phyloP scores from a whole-genome alignment of 2,888 invertebrate species.

The Linyphia triangularis region DNA sequence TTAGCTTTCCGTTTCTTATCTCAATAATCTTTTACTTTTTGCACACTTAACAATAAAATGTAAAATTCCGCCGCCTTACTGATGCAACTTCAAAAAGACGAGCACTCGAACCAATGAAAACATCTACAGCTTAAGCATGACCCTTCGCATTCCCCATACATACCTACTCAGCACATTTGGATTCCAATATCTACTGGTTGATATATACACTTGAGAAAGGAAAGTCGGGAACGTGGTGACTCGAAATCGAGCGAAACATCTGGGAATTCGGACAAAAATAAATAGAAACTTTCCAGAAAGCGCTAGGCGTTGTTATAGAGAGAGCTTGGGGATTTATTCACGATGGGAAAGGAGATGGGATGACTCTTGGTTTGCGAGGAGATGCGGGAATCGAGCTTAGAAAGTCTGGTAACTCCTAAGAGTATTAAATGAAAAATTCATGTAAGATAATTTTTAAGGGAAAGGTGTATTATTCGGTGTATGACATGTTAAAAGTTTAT shows the following conservation, averaged over 20 bases:
- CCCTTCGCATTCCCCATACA: constrained; percentile 4
- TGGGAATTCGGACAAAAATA: constrained; percentile 55
- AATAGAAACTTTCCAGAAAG: constrained; percentile 39
- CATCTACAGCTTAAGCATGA: constrained; percentile 18
- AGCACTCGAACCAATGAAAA: constrained; percentile 49
- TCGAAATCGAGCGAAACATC: constrained; percentile 68
- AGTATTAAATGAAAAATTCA: not conserved
- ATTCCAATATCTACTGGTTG: constrained; percentile 50
- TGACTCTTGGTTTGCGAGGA: not conserved
- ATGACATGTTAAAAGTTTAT: not conserved
- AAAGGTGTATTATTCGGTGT: not conserved
- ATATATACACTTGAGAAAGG: constrained; percentile 40
- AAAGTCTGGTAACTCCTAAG: not conserved
- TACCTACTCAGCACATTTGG: constrained; percentile 20
- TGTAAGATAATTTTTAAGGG: not conserved
- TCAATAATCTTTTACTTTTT: too few relatives aligned
- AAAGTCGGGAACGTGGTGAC: constrained; percentile 43
- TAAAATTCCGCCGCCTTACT: not conserved
- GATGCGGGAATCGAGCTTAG: not conserved
- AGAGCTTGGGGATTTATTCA: constrained; percentile 16
- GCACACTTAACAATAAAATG: too few relatives aligned
- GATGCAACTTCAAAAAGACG: constrained; percentile 24
- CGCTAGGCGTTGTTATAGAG: constrained; percentile 10
- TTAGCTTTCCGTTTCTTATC: too few relatives aligned
- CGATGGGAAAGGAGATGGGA: not conserved